Conservation (phyloP, 2,797 vertebrate species). For the Scolopax rusticola region DNA sequence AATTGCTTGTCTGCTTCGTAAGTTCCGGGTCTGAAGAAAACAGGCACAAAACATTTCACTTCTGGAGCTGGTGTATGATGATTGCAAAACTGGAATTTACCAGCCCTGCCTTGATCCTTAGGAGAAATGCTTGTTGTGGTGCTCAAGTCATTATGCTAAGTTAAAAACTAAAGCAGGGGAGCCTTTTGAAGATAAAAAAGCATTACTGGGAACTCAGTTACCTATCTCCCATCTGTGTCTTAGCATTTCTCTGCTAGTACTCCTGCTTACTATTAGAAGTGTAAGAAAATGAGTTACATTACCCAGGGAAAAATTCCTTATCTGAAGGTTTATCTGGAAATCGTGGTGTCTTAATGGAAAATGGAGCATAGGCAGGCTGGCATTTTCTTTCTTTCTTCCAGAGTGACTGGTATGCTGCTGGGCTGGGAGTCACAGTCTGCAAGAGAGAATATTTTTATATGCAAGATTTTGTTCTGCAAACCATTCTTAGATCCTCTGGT, state of each 20-base stretch:
- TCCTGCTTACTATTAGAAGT: neutral
- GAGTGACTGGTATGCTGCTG: constrained; percentile 79
- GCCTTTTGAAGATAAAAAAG: neutral
- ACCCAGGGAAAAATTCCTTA: constrained; percentile 78
- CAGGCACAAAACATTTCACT: neutral
- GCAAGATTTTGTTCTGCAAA: neutral
- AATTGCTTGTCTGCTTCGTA: constrained; percentile 66
- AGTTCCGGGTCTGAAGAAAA: constrained; percentile 82
- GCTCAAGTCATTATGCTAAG: neutral
- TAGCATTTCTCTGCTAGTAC: neutral
- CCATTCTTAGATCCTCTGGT: neutral
- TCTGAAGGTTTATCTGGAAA: constrained; percentile 46
- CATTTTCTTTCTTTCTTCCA: constrained; percentile 33
- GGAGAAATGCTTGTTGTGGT: neutral
- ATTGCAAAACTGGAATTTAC: neutral
- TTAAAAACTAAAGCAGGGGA: neutral
- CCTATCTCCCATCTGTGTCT: neutral
- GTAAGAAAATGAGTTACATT: neutral
- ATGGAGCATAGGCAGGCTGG: constrained; percentile 74
- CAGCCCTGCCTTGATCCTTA: neutral
- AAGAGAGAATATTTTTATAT: neutral
- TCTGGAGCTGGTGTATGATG: neutral
- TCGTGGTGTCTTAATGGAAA: constrained; percentile 74
- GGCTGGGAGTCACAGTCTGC: constrained; percentile 76
- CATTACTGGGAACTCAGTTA: neutral